Evolutionary conservation across 2,888 invertebrate genomes (phyloP), one percentile per base, ranked within the genome.

Genomic region (Gastracanthus pulcherrimus): DNA sequence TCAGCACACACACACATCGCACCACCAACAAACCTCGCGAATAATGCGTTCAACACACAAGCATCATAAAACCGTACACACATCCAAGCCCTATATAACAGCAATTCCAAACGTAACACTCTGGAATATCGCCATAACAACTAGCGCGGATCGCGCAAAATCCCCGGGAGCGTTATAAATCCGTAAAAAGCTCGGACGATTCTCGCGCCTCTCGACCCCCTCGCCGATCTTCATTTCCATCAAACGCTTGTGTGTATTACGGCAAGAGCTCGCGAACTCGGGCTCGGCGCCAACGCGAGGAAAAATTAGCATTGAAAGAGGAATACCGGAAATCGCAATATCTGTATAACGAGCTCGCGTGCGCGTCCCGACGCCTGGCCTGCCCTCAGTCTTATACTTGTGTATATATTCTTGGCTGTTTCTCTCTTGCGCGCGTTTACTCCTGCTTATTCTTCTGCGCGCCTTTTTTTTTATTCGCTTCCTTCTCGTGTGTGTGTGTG

Each of bases 251-350:
- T 31, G 13, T 23, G 29, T 13, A 26, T 60, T 23, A 1, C 31
- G 11, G 5, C 48, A 64, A 11, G 11, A 5, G 34, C 7, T 31
- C 58, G n/a, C 19, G 23, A 7, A n/a, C n/a, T 3, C 13, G 1
- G 2, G 23, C 23, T 19, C 6, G 45, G n/a, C 34, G 13, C n/a
- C 16, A 0, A 26, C 55, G 36, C 51, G 45, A 58, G 51, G 31
- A 23, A 38, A n/a, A 76, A 81, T 81, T 81, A 81, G 60, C 81
- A 80, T 80, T 76, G 80, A 80, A 80, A 76, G 69, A 71, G 4
- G 55, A 55, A 55, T 70, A 76, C 75, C 70, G 80, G 76, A 80
- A 80, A 76, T 75, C 70, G 51, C 75, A 51, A 60, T 75, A 75
- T 75, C 69, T 70, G 36, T 75, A 55, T 62, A 80, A 80, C 76